Evolutionary conservation across 2,797 vertebrate genomes (phyloP).

Genomic region (Phoebastria nigripes): DNA sequence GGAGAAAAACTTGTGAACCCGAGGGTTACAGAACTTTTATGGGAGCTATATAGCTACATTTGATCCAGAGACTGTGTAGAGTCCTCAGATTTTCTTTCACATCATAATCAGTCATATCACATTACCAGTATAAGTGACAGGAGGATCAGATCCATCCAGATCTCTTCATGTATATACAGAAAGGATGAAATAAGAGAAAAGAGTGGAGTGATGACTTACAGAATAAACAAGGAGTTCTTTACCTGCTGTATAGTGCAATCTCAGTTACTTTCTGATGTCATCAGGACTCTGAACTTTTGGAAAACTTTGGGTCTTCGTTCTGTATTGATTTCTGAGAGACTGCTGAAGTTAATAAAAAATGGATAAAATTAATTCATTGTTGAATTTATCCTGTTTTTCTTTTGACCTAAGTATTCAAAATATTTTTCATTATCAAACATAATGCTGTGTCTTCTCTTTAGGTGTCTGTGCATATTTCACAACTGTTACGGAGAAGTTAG

Average conservation of each 20-base stretch:
- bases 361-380: background rate
- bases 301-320: background rate
- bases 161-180: background rate
- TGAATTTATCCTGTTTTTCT: background rate
- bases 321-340: background rate
- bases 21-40: background rate
- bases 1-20: background rate
- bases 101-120: background rate
- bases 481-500: background rate
- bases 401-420: background rate
- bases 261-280: background rate
- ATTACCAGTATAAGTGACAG: background rate
- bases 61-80: background rate
- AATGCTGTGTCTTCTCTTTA: background rate
- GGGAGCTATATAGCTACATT: background rate
- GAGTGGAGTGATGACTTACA: background rate
- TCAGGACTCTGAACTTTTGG: background rate
- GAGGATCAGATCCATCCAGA: background rate
- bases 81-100: background rate
- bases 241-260: background rate
- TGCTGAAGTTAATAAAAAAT: background rate
- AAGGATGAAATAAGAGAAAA: background rate
- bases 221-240: background rate
- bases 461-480: background rate
- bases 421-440: background rate